phyloP scores from a whole-genome alignment of 2,113 vertebrate genomes.

The Orthonyx spaldingii region DNA sequence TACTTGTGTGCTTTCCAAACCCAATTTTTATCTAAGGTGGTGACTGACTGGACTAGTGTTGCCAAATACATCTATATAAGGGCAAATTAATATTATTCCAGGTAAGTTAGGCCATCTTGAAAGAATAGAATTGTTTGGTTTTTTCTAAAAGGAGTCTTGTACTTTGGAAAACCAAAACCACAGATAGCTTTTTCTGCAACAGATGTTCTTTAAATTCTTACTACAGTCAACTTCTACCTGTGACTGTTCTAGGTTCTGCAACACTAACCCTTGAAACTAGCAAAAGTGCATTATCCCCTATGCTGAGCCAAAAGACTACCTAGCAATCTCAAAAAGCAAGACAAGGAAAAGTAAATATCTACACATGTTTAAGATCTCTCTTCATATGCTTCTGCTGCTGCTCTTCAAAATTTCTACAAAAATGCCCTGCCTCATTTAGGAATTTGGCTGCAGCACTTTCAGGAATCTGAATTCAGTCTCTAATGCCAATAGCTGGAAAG shows the following conservation, averaged over 20 bases:
- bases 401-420: too few species aligned
- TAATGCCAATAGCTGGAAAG: background rate
- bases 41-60: background rate
- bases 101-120: background rate
- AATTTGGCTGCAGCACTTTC: too few species aligned
- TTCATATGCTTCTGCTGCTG: background rate
- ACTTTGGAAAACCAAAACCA: background rate
- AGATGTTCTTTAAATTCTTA: background rate
- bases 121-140: background rate
- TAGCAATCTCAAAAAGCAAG: background rate
- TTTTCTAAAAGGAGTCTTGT: background rate
- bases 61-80: background rate
- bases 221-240: background rate
- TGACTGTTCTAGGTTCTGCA: background rate
- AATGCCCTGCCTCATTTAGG: too few species aligned
- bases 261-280: background rate
- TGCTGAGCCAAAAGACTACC: background rate
- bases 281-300: background rate
- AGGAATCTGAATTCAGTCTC: background rate
- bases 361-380: background rate
- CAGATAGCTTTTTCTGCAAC: background rate
- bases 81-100: background rate
- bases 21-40: background rate
- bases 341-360: background rate
- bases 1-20: background rate